A percentile compares a stretch with the other conserved stretches of the same genome.
Evolutionary conservation across 2,113 vertebrate genomes (phyloP).

Genomic region (Numida meleagris): DNA sequence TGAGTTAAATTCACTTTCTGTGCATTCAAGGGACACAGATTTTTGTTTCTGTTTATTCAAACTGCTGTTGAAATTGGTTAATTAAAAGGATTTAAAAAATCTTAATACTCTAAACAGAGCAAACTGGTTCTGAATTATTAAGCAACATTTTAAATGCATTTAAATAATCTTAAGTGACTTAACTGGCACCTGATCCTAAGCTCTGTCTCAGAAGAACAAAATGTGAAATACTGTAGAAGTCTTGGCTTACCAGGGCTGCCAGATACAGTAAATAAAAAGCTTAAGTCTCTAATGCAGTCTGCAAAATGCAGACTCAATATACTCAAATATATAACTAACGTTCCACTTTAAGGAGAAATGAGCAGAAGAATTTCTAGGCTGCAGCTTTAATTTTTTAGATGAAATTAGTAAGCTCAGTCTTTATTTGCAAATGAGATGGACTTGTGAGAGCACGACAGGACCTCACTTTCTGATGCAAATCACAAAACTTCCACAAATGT

Average conservation of each 20-base stretch:
- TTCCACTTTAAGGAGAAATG: constrained; percentile 24
- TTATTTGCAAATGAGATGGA: not conserved
- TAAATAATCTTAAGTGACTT: constrained; percentile 85
- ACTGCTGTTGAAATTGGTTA: constrained; percentile 80
- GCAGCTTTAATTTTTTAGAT: constrained; percentile 36
- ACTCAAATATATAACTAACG: constrained; percentile 64
- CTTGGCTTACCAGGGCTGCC: constrained; percentile 72
- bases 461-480: not conserved
- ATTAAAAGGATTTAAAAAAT: constrained; percentile 83
- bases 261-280: constrained; percentile 83
- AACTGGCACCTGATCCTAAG: constrained; percentile 83
- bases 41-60: constrained; percentile 74
- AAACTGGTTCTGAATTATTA: constrained; percentile 86
- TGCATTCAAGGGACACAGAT: constrained; percentile 61
- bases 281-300: constrained; percentile 70
- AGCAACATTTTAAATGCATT: constrained; percentile 82
- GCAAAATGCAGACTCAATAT: constrained; percentile 53
- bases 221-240: constrained; percentile 81
- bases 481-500: not conserved
- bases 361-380: constrained; percentile 34
- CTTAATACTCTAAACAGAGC: constrained; percentile 82
- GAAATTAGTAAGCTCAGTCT: constrained; percentile 18
- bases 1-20: constrained; percentile 58
- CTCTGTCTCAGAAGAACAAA: constrained; percentile 79
- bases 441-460: not conserved